Base-by-base conservation (phyloP, 1,140 invertebrate genomes). In the Solen grandis region DNA sequence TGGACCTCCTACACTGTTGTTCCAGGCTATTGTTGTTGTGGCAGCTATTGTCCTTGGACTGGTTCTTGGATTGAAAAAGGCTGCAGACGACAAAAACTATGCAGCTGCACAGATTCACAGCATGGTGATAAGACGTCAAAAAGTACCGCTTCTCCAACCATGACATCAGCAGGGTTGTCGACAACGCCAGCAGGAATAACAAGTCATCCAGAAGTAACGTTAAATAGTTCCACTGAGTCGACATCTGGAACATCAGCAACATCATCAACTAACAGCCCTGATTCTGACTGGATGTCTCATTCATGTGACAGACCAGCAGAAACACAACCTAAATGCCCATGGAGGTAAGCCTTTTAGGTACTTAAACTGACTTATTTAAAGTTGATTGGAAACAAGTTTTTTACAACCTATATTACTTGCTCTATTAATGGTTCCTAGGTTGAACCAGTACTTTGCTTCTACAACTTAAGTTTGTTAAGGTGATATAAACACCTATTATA, bases 51-150 rank as follows among this genome's bases (percentile, higher is more conserved):
- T 66, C 10, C 35, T 77, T n/a, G 57, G 54, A 29, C 55, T 82
- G 14, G 73, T 46, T 33, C 27, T 82, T 31, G 73, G 66, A 5
- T 46, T 82, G 25, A 65, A 55, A 19, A 55, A 70, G 13, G 19
- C 35, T 22, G 54, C 31, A 19, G 33, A 25, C 25, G 50, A 55
- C 10, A 22, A 35, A 4, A 14, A 36, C 13, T 8, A 25, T 36
- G 36, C 55, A 27, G 38, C 55, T 16, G 46, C 29, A 38, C 36
- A 72, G 29, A 16, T 22, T n/a, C 27, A 70, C 29, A 4, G 19
- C 10, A n/a, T 16, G 13, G 46, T 10, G 25, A 36, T 16, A 31
- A 31, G 5, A 68, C 13, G 33, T 62, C 38, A 36, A 16, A 5
- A 0, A 41, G 16, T 31, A 25, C 31, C 22, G 19, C 35, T n/a